Evolutionary conservation across 2,113 vertebrate species (phyloP), one percentile per base, ranked within the genome.

Genomic region (Triplophysa siluroides): DNA sequence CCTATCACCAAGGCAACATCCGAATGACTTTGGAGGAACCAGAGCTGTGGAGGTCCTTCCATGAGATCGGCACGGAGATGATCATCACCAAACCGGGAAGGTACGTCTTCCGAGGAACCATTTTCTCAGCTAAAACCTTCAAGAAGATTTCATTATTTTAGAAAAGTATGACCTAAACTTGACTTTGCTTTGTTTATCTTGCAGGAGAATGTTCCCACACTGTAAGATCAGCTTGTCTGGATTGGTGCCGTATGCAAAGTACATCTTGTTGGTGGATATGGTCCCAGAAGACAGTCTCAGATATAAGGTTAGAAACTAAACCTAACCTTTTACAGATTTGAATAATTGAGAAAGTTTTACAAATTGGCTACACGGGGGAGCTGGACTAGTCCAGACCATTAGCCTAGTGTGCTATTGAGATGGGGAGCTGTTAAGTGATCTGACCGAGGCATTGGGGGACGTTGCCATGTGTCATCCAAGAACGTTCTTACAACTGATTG

Each of bases 181-280:
- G 26, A 71, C 67, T n/a, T n/a, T 38, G 21, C 33, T 11, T 12
- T 74, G 5, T 81, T 3, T 54, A 14, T 84, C n/a, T 83, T 86
- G 33, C 89, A 97, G 96, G 90, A 90, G 95, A 78, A 97, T 97
- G 95, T 97, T 97, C 80, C 95, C 95, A n/a, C 95, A 97, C 78
- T 96, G 95, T 84, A 97, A 97, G 87, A 92, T 97, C 75, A 93
- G 91, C 75, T 89, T 97, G 0, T 91, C 93, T 0, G 95, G 95
- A 26, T 92, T 97, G 67, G 89, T 95, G 78, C 94, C 95, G 0
- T 96, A 94, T 58, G 94, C 95, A 65, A 96, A 96, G 85, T 97
- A 97, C 85, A 94, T 97, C 84, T 86, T 97, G 76, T 82, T 97
- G 91, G 94, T 96, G 5, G 96, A 97, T 85, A 95, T 97, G 90